A percentile compares a stretch with the other conserved stretches of the same genome.
phyloP scores from a whole-genome alignment of 1,140 invertebrate species.

The Atta texana region DNA sequence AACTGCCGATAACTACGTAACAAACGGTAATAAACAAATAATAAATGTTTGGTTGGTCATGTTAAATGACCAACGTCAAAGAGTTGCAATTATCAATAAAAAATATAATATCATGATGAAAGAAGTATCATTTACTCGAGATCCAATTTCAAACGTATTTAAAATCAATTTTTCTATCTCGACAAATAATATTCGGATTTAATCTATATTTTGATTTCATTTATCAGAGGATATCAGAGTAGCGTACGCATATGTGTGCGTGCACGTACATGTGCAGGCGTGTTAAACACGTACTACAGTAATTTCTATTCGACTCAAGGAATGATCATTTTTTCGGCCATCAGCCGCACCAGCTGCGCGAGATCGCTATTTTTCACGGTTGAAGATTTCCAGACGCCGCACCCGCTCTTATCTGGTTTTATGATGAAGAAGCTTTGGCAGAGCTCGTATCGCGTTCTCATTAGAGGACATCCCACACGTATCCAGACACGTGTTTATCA shows the following conservation, averaged over 20 bases:
- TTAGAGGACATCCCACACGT: slow-evolving; percentile 2
- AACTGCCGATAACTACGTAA: not conserved
- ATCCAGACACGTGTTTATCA: not conserved
- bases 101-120: slow-evolving; percentile 8
- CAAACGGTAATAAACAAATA: slow-evolving; percentile 5
- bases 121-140: slow-evolving; percentile 1
- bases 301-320: slow-evolving; percentile 41
- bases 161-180: slow-evolving; percentile 28
- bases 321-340: slow-evolving; percentile 39
- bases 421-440: slow-evolving; percentile 28
- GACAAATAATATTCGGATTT: not conserved
- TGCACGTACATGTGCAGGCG: not conserved
- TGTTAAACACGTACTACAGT: not conserved
- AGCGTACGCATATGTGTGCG: not conserved
- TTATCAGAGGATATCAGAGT: not conserved
- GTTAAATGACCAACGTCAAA: slow-evolving; percentile 14
- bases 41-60: not conserved
- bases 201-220: not conserved
- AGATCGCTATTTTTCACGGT: slow-evolving; percentile 46
- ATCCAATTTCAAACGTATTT: not conserved
- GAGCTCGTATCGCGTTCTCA: slow-evolving; percentile 31
- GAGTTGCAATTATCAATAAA: slow-evolving; percentile 29
- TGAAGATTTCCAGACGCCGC: slow-evolving; percentile 13
- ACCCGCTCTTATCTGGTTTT: slow-evolving; percentile 3
- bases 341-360: not conserved